These are phyloP conservation scores for Vesta saturnalis DNA, from an alignment of 2,888 invertebrate species.

Conservation along the genomic window DNA sequence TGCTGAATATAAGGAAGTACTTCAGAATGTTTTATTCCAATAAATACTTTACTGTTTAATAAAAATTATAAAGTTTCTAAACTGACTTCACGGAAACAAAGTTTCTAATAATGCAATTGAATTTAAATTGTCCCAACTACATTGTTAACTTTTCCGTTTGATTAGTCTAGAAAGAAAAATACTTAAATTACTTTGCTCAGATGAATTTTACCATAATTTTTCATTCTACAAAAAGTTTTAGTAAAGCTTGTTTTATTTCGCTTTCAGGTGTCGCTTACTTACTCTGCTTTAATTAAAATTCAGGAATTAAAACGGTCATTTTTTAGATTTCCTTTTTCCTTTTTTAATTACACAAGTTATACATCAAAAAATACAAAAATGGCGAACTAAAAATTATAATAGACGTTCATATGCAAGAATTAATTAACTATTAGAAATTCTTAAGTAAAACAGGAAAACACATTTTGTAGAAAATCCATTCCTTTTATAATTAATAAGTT, in stretches of 20 bases:
- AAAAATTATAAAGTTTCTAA: too few relatives aligned
- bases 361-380: neutral
- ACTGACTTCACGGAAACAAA: neutral
- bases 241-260: neutral
- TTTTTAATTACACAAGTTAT: neutral
- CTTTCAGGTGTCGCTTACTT: neutral
- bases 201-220: neutral
- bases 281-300: neutral
- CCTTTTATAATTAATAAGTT: too few relatives aligned
- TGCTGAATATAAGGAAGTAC: constrained; percentile 32
- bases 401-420: too few relatives aligned
- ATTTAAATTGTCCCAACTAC: neutral
- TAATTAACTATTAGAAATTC: too few relatives aligned
- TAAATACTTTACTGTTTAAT: neutral
- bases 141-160: neutral
- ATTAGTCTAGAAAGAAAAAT: neutral
- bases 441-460: too few relatives aligned
- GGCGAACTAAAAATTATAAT: too few relatives aligned
- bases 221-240: neutral
- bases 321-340: neutral
- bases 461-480: too few relatives aligned
- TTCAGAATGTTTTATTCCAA: too few relatives aligned
- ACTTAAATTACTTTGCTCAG: neutral
- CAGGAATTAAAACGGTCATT: neutral
- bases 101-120: neutral